These are phyloP conservation scores for Malurus cyaneus DNA, from an alignment of 2,113 vertebrate species.

Conservation along the genomic window DNA sequence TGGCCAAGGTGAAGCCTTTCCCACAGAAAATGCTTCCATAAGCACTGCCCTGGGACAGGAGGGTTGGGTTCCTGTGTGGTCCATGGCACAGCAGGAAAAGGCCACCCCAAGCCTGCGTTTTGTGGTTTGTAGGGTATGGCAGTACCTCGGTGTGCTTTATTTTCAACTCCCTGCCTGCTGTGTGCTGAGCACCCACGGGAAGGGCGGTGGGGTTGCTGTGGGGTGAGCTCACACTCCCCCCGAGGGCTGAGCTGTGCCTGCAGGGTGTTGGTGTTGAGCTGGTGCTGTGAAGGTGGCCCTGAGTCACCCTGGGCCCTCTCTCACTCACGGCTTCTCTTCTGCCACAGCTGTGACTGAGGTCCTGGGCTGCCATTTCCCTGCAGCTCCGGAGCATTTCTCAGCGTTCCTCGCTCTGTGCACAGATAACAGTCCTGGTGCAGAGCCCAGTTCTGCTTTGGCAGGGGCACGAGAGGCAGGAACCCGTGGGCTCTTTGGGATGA, in stretches of 20 bases:
- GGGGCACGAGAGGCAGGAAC: background rate
- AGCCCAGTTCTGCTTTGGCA: background rate
- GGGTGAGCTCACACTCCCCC: background rate
- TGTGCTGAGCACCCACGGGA: background rate
- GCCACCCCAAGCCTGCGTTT: background rate
- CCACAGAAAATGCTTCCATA: background rate
- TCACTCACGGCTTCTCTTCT: constrained; percentile 27
- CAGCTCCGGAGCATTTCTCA: accelerated
- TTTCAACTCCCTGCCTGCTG: background rate
- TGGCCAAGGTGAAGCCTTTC: background rate
- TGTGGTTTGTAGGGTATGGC: background rate
- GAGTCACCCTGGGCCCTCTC: constrained; percentile 33
- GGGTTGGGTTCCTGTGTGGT: background rate
- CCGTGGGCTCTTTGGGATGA: background rate
- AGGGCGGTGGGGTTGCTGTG: background rate
- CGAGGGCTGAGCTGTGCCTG: accelerated
- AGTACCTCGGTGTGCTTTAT: background rate
- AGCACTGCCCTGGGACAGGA: background rate
- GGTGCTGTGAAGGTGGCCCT: background rate
- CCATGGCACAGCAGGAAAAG: background rate
- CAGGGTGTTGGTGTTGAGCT: background rate
- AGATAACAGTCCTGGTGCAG: background rate
- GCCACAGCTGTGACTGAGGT: background rate
- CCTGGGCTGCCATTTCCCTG: background rate
- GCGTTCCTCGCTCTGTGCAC: accelerated